A percentile compares a stretch with the other conserved stretches of the same genome.
Evolutionary conservation across 2,113 vertebrate genomes (phyloP).

Genomic region (Martes martes): DNA sequence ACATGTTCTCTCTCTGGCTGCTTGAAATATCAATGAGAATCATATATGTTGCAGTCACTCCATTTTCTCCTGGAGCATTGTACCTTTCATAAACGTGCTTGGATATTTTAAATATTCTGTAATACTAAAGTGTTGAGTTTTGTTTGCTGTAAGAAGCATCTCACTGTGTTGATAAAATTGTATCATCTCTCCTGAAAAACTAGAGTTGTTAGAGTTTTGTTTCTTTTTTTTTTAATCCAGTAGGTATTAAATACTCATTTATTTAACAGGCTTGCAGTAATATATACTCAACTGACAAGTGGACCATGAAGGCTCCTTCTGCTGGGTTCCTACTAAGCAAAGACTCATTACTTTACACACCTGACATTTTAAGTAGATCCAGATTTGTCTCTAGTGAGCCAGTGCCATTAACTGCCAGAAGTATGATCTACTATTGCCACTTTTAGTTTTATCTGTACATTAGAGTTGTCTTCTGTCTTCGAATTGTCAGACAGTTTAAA

Average conservation of each 20-base stretch:
- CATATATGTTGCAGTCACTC: not conserved
- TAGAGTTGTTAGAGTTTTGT: not conserved
- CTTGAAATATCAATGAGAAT: not conserved
- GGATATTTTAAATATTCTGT: not conserved
- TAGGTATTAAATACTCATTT: constrained; percentile 78
- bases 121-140: not conserved
- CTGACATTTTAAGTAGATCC: constrained; percentile 74
- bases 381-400: constrained; percentile 65
- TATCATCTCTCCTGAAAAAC: constrained; percentile 18
- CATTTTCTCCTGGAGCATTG: not conserved
- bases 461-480: constrained; percentile 70
- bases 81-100: not conserved
- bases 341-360: constrained; percentile 73
- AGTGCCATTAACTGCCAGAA: constrained; percentile 64
- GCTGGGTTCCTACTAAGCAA: constrained; percentile 69
- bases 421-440: constrained; percentile 64
- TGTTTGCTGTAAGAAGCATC: not conserved
- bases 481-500: constrained; percentile 63
- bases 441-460: constrained; percentile 67
- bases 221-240: not conserved
- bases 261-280: constrained; percentile 79
- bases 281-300: constrained; percentile 71
- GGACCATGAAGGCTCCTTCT: constrained; percentile 78
- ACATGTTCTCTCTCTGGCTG: not conserved
- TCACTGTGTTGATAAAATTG: not conserved